Conservation (phyloP, 2,113 vertebrate species). For the Riparia riparia region DNA sequence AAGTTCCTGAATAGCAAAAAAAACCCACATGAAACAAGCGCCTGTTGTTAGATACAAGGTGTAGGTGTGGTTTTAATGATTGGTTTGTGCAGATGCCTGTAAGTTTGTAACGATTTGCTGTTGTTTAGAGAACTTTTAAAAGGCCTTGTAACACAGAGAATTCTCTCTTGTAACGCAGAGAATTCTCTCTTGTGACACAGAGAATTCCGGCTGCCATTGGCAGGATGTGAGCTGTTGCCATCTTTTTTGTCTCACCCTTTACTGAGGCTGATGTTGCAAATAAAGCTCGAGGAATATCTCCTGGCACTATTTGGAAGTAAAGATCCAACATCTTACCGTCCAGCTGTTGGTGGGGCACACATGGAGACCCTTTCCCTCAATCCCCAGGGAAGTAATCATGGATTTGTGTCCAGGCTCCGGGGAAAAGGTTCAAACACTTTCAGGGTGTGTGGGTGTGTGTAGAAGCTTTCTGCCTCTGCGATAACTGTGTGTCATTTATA, state of each 20-base stretch:
- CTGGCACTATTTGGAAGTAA: neutral
- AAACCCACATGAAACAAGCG: neutral
- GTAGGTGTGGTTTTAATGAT: neutral
- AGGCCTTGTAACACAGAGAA: neutral
- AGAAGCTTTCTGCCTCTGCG: neutral
- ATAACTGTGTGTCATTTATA: neutral
- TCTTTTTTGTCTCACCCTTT: neutral
- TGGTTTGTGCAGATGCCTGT: neutral
- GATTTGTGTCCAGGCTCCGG: neutral
- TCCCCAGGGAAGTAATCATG: neutral
- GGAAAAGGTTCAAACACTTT: fast-evolving
- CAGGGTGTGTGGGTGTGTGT: neutral
- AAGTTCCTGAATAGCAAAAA: neutral
- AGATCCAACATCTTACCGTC: neutral
- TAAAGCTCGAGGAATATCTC: neutral
- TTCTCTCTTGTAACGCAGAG: too few species aligned
- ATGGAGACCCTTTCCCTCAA: neutral
- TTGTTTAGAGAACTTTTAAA: neutral
- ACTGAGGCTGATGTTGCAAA: neutral
- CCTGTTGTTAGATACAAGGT: neutral
- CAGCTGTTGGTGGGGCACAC: neutral
- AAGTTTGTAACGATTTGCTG: neutral
- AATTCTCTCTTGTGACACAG: neutral
- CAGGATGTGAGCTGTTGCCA: neutral
- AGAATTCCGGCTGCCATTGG: neutral